A percentile compares a stretch with the other conserved stretches of the same genome.
phyloP scores from a whole-genome alignment of 2,113 vertebrate genomes.

The Leucosticte australis region DNA sequence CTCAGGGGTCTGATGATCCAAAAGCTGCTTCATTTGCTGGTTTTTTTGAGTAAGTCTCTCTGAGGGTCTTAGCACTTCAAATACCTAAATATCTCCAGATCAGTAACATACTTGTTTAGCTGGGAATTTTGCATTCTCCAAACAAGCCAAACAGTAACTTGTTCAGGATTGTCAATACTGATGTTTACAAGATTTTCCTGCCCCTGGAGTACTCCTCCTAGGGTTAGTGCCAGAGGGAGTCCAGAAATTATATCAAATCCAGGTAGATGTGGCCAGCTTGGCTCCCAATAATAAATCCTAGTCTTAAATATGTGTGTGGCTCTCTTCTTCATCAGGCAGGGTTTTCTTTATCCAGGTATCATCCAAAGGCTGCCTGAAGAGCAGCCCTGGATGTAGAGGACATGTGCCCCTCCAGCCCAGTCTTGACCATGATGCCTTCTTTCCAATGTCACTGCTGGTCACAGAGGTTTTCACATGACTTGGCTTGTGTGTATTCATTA shows the following conservation, averaged over 20 bases:
- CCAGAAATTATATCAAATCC: background rate
- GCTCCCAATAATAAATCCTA: background rate
- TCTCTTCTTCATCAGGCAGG: background rate
- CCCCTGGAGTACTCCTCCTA: background rate
- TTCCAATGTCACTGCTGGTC: background rate
- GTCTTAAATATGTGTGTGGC: background rate
- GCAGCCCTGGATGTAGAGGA: accelerated
- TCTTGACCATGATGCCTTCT: background rate
- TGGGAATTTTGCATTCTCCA: background rate
- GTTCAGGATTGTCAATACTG: background rate
- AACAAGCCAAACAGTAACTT: background rate
- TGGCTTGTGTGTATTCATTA: background rate
- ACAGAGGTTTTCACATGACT: background rate
- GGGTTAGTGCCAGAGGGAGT: background rate
- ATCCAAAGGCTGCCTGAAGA: background rate
- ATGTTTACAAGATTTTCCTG: background rate
- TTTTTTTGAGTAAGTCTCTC: background rate
- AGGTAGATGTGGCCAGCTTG: background rate
- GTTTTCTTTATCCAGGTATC: background rate
- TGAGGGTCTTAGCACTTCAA: background rate
- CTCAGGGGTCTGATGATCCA: background rate
- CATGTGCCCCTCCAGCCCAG: background rate
- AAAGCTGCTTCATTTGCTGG: background rate
- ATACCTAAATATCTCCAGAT: background rate
- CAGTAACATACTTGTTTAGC: background rate